phyloP scores from a whole-genome alignment of 2,797 vertebrate species.

The Acrossocheilus fasciatus region DNA sequence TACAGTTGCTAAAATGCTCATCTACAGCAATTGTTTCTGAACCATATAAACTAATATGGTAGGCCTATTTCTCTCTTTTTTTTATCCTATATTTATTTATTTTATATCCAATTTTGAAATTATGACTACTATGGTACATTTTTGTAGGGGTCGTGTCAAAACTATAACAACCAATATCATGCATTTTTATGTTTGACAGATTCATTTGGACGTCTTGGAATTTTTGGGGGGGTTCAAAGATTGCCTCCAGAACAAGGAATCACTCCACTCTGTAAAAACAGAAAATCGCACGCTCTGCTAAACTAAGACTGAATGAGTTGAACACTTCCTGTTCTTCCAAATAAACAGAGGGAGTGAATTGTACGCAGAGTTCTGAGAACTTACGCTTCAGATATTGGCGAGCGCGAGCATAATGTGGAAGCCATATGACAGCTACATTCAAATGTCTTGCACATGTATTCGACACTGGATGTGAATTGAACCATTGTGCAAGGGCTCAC shows the following conservation, averaged over 20 bases:
- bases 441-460: slow-evolving; percentile 57
- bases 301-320: slow-evolving; percentile 15
- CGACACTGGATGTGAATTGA: slow-evolving; percentile 67
- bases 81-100: not conserved
- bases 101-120: not conserved
- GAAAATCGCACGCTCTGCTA: slow-evolving; percentile 30
- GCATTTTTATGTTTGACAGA: slow-evolving; percentile 27
- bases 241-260: slow-evolving; percentile 20
- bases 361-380: slow-evolving; percentile 28
- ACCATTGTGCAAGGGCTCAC: slow-evolving; percentile 51
- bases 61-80: not conserved
- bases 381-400: slow-evolving; percentile 49
- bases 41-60: not conserved
- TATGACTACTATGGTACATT: not conserved
- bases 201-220: not conserved
- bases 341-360: slow-evolving; percentile 41
- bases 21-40: not conserved
- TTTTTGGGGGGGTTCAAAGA: not conserved
- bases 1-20: not conserved
- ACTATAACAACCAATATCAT: slow-evolving; percentile 1
- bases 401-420: slow-evolving; percentile 67
- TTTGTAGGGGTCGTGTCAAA: not conserved
- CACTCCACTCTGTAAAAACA: slow-evolving; percentile 28
- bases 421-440: slow-evolving; percentile 70
- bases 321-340: slow-evolving; percentile 47